Evolutionary conservation across 2,797 vertebrate genomes (phyloP).

Genomic region (Malacoraja senta): DNA sequence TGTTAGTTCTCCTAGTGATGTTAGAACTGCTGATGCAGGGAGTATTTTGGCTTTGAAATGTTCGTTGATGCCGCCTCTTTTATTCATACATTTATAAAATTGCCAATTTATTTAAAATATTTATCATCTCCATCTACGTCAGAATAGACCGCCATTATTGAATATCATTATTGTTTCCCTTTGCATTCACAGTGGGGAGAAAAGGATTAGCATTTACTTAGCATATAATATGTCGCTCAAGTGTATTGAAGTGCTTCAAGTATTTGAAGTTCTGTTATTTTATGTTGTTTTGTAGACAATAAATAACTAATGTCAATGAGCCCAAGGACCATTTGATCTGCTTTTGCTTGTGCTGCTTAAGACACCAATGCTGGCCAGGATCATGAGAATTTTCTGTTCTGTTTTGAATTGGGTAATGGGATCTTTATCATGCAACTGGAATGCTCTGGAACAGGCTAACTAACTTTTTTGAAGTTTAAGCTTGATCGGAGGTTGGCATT

Average conservation of each 20-base stretch:
- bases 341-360: neutral
- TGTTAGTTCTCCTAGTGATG: neutral
- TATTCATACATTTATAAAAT: neutral
- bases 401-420: neutral
- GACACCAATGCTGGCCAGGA: neutral
- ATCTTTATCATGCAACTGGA: neutral
- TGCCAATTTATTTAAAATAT: constrained; percentile 4
- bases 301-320: neutral
- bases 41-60: neutral
- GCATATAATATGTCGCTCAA: neutral
- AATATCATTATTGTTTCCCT: neutral
- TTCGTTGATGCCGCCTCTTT: neutral
- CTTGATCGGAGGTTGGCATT: neutral
- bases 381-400: neutral
- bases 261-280: neutral
- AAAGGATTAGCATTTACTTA: neutral
- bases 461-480: neutral
- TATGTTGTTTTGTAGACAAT: neutral
- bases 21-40: neutral
- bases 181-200: neutral
- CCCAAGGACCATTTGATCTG: neutral
- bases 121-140: too few relatives aligned
- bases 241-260: neutral
- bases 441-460: neutral
- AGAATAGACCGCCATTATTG: too few relatives aligned